phyloP scores from a whole-genome alignment of 92 coral and sea anemone genomes.

The Galaxea fascicularis region DNA sequence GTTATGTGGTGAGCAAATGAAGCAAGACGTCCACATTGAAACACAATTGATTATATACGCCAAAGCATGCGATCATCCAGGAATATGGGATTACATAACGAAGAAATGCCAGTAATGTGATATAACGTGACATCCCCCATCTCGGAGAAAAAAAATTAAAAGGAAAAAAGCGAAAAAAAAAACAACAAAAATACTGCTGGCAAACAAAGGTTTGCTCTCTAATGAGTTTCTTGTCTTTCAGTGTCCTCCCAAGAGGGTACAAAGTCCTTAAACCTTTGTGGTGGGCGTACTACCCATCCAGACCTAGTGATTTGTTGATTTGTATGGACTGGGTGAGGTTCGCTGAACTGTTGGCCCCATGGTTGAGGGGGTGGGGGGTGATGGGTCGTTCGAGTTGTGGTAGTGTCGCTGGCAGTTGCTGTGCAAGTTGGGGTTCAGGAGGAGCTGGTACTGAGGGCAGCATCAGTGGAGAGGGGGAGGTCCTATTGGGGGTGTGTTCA shows the following conservation, averaged over 20 bases:
- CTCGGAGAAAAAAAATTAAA: neutral
- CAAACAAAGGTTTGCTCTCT: conserved; percentile 21
- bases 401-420: conserved; percentile 18
- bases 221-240: neutral
- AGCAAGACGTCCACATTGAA: conserved; percentile 6
- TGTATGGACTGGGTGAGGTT: neutral
- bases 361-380: conserved; percentile 21
- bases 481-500: neutral
- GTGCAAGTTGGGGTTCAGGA: conserved; percentile 11
- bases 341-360: neutral
- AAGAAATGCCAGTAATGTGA: conserved; percentile 19
- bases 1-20: neutral
- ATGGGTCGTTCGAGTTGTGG: conserved; percentile 7
- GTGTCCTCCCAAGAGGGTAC: conserved; percentile 11
- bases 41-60: neutral
- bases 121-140: conserved; percentile 19
- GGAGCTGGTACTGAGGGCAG: conserved; percentile 30
- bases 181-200: neutral
- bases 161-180: neutral
- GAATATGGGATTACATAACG: neutral
- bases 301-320: neutral
- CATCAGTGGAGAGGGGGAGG: conserved; percentile 26
- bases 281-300: neutral
- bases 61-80: neutral
- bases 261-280: conserved; percentile 21